Evolutionary conservation across 2,888 invertebrate genomes (phyloP).

Genomic region (Cataglyphis rosenhaueri): DNA sequence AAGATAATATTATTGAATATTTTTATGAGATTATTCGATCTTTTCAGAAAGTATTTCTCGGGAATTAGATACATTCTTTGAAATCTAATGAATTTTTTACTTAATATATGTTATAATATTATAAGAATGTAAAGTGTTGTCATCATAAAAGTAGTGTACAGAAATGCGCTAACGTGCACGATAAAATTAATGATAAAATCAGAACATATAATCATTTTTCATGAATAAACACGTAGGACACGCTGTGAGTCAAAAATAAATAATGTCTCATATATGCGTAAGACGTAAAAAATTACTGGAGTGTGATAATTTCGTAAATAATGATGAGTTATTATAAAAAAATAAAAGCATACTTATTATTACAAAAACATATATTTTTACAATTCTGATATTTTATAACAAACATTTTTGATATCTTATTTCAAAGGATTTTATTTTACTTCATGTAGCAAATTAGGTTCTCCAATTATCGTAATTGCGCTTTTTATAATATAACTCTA

Average conservation of each 20-base stretch:
- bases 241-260: conserved; percentile 8
- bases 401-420: not conserved
- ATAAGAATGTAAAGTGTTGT: not conserved
- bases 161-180: not conserved
- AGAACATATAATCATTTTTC: conserved; percentile 24
- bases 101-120: not conserved
- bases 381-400: not conserved
- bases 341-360: not conserved
- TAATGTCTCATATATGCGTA: not conserved
- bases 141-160: not conserved
- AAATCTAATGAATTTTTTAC: not conserved
- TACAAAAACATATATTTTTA: not conserved
- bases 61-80: not conserved
- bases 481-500: not conserved
- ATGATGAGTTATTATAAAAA: not conserved
- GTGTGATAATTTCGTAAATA: not conserved
- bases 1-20: conserved; percentile 13
- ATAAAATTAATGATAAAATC: conserved; percentile 25
- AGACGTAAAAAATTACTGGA: conserved; percentile 5
- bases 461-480: not conserved
- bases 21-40: not conserved
- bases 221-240: conserved; percentile 21
- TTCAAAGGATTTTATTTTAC: not conserved
- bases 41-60: not conserved
- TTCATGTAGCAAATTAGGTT: not conserved